phyloP scores from a whole-genome alignment of 1,140 invertebrate genomes.

The Phocides pigmalion region DNA sequence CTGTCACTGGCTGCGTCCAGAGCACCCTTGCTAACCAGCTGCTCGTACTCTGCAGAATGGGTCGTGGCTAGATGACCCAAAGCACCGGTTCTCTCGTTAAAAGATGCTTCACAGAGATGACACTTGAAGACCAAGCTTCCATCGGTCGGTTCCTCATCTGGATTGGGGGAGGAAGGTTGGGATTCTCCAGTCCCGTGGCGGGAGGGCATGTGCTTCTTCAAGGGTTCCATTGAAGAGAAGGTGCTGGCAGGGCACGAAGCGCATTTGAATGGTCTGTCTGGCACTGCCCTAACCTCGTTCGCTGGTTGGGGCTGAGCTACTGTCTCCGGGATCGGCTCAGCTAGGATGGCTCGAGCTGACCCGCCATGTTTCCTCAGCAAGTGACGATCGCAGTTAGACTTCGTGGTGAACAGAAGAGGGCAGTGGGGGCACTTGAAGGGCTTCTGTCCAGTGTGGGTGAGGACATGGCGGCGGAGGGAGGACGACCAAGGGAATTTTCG shows the following conservation, averaged over 20 bases:
- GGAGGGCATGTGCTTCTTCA: constrained; percentile 90
- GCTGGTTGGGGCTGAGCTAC: constrained; percentile 55
- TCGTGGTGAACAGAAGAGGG: constrained; percentile 96
- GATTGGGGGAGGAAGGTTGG: constrained; percentile 68
- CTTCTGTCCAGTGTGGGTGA: constrained; percentile 97
- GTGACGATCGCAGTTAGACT: constrained; percentile 98
- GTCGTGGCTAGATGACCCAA: constrained; percentile 90
- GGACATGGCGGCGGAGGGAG: constrained; percentile 94
- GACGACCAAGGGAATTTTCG: constrained; percentile 98
- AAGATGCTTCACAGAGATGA: constrained; percentile 95
- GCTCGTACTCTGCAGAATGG: constrained; percentile 89
- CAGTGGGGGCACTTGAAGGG: constrained; percentile 97
- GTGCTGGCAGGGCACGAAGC: constrained; percentile 93
- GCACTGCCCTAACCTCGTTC: constrained; percentile 86
- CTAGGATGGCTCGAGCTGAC: constrained; percentile 71
- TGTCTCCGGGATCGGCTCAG: constrained; percentile 65
- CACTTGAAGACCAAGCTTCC: constrained; percentile 94
- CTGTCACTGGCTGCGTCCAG: constrained; percentile 87
- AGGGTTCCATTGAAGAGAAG: constrained; percentile 91
- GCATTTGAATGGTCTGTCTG: constrained; percentile 93
- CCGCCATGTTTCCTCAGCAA: constrained; percentile 93
- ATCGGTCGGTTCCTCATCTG: constrained; percentile 71
- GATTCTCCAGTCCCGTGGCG: constrained; percentile 85
- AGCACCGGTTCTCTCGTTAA: constrained; percentile 90
- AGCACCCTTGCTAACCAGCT: constrained; percentile 91